Percentiles rank a stretch among this genome's conserved stretches.
phyloP scores from a whole-genome alignment of 64 coral and sea anemone genomes.

The Porites australiensis region DNA sequence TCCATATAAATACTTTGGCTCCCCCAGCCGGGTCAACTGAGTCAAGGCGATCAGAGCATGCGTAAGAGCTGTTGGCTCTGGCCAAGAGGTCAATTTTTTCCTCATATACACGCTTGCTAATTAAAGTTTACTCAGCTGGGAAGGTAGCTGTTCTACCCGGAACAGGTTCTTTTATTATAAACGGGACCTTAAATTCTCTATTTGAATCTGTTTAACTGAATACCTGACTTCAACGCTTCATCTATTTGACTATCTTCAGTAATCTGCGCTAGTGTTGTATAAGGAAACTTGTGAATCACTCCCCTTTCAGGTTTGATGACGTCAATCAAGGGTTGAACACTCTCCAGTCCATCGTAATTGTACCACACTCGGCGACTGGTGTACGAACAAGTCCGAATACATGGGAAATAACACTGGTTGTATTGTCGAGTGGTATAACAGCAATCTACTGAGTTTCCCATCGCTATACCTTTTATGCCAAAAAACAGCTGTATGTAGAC shows the following conservation, averaged over 20 bases:
- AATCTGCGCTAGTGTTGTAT: neutral
- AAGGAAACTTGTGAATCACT: constrained; percentile 1
- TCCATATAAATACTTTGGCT: too few species aligned
- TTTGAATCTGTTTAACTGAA: neutral
- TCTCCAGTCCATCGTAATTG: constrained; percentile 57
- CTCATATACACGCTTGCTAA: too few species aligned
- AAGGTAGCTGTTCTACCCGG: too few species aligned
- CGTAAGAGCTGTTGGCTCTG: too few species aligned
- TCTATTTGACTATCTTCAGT: constrained; percentile 15
- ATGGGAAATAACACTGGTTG: constrained; percentile 28
- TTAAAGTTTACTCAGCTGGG: too few species aligned
- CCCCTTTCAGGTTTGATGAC: constrained; percentile 24
- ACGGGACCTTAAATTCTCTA: neutral
- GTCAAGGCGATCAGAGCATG: too few species aligned
- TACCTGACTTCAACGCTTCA: constrained; percentile 15
- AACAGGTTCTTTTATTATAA: neutral
- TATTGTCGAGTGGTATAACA: constrained; percentile 38
- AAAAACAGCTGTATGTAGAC: too few species aligned
- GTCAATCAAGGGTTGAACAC: constrained; percentile 35
- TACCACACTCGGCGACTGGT: constrained; percentile 43
- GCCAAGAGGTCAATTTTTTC: too few species aligned
- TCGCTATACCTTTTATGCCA: neutral
- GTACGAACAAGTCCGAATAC: constrained; percentile 23
- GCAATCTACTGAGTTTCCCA: constrained; percentile 29
- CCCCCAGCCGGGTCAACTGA: too few species aligned